phyloP scores from a whole-genome alignment of 2,888 invertebrate species.

The Acleris emargana region DNA sequence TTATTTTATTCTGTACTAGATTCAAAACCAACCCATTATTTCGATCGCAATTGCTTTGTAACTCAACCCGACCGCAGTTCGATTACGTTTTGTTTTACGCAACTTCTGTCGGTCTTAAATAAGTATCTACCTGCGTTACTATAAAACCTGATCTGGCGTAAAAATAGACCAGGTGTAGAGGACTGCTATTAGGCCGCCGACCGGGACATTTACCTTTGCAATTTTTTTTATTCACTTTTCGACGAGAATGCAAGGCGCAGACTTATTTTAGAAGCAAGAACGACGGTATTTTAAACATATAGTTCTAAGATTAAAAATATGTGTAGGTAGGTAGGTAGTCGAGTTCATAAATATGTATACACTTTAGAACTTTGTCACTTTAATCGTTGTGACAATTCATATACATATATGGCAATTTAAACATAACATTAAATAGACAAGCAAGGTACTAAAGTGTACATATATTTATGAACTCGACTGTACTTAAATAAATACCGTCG shows the following conservation, averaged over 20 bases:
- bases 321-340: too few relatives aligned
- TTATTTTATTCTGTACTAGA: too few relatives aligned
- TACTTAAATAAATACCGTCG: too few relatives aligned
- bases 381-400: too few relatives aligned
- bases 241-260: not conserved
- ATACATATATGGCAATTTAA: too few relatives aligned
- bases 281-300: not conserved
- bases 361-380: too few relatives aligned
- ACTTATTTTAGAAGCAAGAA: not conserved
- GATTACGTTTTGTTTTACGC: conserved; percentile 38
- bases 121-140: conserved; percentile 23
- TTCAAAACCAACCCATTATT: conserved; percentile 1
- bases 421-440: too few relatives aligned
- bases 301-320: too few relatives aligned
- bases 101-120: conserved; percentile 31
- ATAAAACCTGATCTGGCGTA: conserved; percentile 34
- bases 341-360: too few relatives aligned
- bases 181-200: conserved; percentile 33
- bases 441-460: too few relatives aligned
- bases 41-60: conserved; percentile 1
- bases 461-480: too few relatives aligned
- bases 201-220: conserved; percentile 20
- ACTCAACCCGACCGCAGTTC: conserved; percentile 15
- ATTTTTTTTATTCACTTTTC: conserved; percentile 3
- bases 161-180: conserved; percentile 34